Evolutionary conservation across 2,113 vertebrate species (phyloP).

Genomic region (Nicator chloris): DNA sequence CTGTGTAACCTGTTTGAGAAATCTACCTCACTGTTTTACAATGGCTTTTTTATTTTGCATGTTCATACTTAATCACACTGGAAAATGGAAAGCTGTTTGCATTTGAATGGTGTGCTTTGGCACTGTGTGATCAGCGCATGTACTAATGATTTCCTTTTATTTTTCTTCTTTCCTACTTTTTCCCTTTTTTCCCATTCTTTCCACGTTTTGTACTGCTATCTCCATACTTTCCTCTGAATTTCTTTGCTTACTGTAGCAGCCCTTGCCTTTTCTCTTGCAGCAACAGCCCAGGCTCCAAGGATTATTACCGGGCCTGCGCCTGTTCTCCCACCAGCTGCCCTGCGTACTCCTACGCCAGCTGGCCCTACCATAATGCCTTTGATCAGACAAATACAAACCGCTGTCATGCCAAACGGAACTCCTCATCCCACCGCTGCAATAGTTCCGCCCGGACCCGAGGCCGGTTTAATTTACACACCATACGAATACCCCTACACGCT

Average conservation of each 20-base stretch:
- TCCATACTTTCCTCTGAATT: conserved; percentile 76
- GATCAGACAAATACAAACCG: conserved; percentile 99
- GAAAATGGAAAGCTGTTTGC: conserved; percentile 76
- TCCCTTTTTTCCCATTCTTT: conserved; percentile 71
- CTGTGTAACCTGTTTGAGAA: conserved; percentile 65
- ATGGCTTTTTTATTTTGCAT: conserved; percentile 74
- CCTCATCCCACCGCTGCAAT: conserved; percentile 90
- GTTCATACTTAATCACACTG: conserved; percentile 75
- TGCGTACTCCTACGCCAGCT: conserved; percentile 88
- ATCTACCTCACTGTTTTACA: conserved; percentile 62
- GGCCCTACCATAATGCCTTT: conserved; percentile 97
- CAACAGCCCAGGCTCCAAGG: conserved; percentile 90
- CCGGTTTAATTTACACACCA: conserved; percentile 96
- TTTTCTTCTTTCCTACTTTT: conserved; percentile 80
- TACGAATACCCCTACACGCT: conserved; percentile 98
- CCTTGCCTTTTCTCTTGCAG: conserved; percentile 95
- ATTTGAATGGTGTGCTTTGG: conserved; percentile 80
- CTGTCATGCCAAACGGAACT: conserved; percentile 90
- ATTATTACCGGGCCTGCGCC: conserved; percentile 94
- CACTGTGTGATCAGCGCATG: conserved; percentile 78
- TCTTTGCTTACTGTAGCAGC: conserved; percentile 88
- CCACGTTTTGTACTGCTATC: conserved; percentile 71
- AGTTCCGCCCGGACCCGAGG: conserved; percentile 89
- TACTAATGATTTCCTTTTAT: conserved; percentile 88
- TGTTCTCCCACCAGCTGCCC: conserved; percentile 85